These are phyloP conservation scores for Channa argus DNA, from an alignment of 2,113 vertebrate species.

Conservation along the genomic window DNA sequence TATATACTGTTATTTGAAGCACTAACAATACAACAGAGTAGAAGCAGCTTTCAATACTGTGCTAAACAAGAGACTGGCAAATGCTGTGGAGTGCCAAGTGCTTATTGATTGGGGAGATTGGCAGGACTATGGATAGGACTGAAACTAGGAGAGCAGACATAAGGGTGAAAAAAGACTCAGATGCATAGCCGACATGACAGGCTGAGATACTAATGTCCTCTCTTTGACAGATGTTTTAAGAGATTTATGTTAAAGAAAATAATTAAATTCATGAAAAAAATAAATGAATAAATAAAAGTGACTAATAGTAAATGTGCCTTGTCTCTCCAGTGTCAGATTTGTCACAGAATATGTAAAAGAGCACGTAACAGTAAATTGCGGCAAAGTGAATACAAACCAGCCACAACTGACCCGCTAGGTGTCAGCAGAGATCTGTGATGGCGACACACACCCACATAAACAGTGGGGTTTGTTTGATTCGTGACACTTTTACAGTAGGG, in stretches of 20 bases:
- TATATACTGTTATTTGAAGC: conserved; percentile 12
- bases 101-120: conserved; percentile 52
- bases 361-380: conserved; percentile 25
- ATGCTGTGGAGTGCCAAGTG: conserved; percentile 54
- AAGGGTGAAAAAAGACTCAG: conserved; percentile 26
- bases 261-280: conserved; percentile 64
- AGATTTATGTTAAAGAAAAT: conserved; percentile 79
- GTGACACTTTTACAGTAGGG: not conserved
- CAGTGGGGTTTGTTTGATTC: conserved; percentile 2
- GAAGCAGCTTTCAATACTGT: conserved; percentile 23
- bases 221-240: conserved; percentile 77
- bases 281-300: conserved; percentile 77
- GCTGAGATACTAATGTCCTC: conserved; percentile 76
- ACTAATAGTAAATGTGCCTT: conserved; percentile 72
- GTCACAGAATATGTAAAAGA: not conserved
- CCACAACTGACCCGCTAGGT: conserved; percentile 32
- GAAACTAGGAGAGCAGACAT: conserved; percentile 28
- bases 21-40: conserved; percentile 38
- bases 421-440: conserved; percentile 48
- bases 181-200: conserved; percentile 58
- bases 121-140: conserved; percentile 58
- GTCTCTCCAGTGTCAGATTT: conserved; percentile 52
- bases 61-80: conserved; percentile 45
- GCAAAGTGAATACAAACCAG: not conserved
- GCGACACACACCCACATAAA: conserved; percentile 46